Percentiles rank a stretch among this genome's conserved stretches.
Conservation (phyloP, 2,797 vertebrate species). For the Sebastes melanostomus region DNA sequence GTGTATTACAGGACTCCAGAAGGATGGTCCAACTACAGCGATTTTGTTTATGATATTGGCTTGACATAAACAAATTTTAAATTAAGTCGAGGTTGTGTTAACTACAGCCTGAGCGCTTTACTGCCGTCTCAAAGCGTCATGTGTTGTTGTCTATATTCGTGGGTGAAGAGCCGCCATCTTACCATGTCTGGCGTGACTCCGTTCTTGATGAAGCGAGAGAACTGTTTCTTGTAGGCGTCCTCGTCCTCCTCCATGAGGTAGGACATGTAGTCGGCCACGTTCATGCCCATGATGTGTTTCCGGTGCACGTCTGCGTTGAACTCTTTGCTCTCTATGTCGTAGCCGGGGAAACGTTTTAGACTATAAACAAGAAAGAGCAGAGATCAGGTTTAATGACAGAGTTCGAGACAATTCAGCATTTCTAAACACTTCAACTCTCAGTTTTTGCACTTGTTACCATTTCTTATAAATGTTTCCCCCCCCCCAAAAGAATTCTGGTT, state of each 20-base stretch:
- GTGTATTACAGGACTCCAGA: neutral
- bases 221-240: slow-evolving; percentile 96
- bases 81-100: neutral
- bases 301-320: slow-evolving; percentile 96
- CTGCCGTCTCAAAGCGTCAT: neutral
- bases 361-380: slow-evolving; percentile 67
- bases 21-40: neutral
- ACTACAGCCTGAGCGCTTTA: neutral
- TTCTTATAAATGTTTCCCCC: neutral
- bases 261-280: slow-evolving; percentile 95
- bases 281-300: slow-evolving; percentile 97
- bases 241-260: slow-evolving; percentile 97
- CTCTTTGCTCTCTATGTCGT: slow-evolving; percentile 95
- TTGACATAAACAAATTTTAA: neutral
- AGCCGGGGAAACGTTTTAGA: slow-evolving; percentile 96
- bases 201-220: slow-evolving; percentile 97
- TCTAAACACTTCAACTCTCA: neutral
- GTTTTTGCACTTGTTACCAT: neutral
- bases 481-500: neutral
- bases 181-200: slow-evolving; percentile 92
- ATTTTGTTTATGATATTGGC: neutral
- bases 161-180: slow-evolving; percentile 36
- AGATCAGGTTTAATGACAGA: neutral
- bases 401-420: neutral
- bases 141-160: accelerated